These are phyloP conservation scores for Laupala kohalensis DNA, from an alignment of 1,140 invertebrate species.

Conservation along the genomic window DNA sequence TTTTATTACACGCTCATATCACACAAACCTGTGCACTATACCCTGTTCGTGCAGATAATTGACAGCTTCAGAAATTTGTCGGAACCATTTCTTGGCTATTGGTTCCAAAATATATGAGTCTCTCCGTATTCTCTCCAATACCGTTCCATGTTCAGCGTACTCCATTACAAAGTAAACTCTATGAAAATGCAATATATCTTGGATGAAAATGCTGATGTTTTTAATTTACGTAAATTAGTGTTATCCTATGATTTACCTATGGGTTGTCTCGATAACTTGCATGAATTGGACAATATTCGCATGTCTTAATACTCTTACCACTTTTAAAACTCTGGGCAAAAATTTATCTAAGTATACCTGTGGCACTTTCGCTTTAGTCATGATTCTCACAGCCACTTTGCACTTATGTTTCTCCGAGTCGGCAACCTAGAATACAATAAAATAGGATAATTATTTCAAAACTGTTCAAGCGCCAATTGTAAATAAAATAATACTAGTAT, in stretches of 20 bases:
- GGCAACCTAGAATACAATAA: no score
- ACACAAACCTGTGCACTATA: conserved; percentile 20
- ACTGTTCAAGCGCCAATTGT: no score
- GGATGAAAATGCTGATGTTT: not conserved
- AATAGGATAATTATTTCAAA: no score
- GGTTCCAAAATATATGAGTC: conserved; percentile 1
- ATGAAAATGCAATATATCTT: not conserved
- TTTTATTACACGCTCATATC: no score
- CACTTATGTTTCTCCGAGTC: not conserved
- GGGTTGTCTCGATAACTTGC: conserved; percentile 13
- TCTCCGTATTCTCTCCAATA: not conserved
- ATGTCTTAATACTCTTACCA: conserved; percentile 13
- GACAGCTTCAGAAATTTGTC: conserved; percentile 9
- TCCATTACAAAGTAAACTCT: not conserved
- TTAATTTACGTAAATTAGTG: no score
- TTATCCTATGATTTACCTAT: not conserved
- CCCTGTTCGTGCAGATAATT: conserved; percentile 16
- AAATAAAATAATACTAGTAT: no score
- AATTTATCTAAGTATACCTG: not conserved
- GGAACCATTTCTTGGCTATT: conserved; percentile 21
- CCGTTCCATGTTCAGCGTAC: not conserved
- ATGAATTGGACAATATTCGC: conserved; percentile 11
- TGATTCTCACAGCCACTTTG: not conserved
- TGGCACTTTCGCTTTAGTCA: not conserved
- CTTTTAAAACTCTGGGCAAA: conserved; percentile 6